These are phyloP conservation scores for Polypterus senegalus DNA, from an alignment of 2,113 vertebrate genomes.

Conservation along the genomic window DNA sequence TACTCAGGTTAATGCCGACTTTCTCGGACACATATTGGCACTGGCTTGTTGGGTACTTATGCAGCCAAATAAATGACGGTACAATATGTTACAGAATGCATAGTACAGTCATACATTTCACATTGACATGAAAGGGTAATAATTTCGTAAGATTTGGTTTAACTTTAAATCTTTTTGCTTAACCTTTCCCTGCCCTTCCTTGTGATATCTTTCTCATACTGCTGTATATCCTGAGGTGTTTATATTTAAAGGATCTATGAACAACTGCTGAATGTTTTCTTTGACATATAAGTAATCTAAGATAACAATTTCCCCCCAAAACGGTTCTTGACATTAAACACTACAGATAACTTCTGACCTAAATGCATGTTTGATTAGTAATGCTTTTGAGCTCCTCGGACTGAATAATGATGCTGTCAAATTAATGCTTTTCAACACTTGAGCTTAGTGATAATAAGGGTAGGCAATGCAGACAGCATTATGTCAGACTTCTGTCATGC, in stretches of 20 bases:
- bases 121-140: too few species aligned
- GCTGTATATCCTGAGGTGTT: background rate
- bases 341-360: background rate
- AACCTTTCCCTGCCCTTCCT: too few species aligned
- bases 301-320: background rate
- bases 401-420: background rate
- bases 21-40: too few species aligned
- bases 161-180: too few species aligned
- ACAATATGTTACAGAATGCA: too few species aligned
- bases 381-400: background rate
- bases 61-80: too few species aligned
- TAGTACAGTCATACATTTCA: too few species aligned
- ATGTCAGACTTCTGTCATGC: background rate
- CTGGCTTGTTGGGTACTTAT: too few species aligned
- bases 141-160: too few species aligned
- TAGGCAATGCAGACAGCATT: background rate
- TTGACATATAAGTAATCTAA: background rate
- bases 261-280: background rate
- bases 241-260: background rate
- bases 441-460: background rate
- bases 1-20: too few species aligned
- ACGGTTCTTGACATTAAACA: background rate
- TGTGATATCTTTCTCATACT: background rate
- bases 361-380: background rate
- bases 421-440: background rate